A percentile compares a stretch with the other conserved stretches of the same genome.
Evolutionary conservation across 2,797 vertebrate species (phyloP).

Genomic region (Mus spretus): DNA sequence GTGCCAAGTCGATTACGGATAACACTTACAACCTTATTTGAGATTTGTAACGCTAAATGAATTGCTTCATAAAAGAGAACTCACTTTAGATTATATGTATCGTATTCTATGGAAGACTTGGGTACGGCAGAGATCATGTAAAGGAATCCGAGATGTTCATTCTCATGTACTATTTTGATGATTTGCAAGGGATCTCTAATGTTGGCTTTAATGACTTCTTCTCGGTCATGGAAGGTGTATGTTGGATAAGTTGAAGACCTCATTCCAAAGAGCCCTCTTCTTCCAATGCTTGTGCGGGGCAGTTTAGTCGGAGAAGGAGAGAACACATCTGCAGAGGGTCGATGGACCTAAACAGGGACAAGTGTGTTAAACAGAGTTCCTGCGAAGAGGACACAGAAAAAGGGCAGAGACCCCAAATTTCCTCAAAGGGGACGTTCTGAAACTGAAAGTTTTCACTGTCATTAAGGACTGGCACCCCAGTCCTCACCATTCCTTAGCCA

Average conservation of each 20-base stretch:
- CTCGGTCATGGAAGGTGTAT: constrained; percentile 81
- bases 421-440: neutral
- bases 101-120: constrained; percentile 89
- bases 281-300: constrained; percentile 75
- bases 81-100: constrained; percentile 90
- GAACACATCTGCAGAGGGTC: constrained; percentile 60
- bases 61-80: constrained; percentile 70
- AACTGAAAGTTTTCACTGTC: neutral
- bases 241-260: constrained; percentile 58
- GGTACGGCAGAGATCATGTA: constrained; percentile 88
- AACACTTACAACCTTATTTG: constrained; percentile 10
- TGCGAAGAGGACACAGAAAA: neutral
- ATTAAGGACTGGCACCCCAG: neutral
- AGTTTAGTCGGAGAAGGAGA: constrained; percentile 83
- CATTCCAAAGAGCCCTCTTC: constrained; percentile 71
- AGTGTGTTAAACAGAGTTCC: constrained; percentile 7
- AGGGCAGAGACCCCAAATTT: neutral
- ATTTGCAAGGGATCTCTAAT: constrained; percentile 88
- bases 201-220: constrained; percentile 88
- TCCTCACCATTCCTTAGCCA: neutral
- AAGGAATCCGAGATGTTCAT: constrained; percentile 90
- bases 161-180: constrained; percentile 87
- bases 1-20: neutral
- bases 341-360: constrained; percentile 76
- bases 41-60: constrained; percentile 52